Evolutionary conservation across 2,113 vertebrate species (phyloP).

Genomic region (Heloderma charlesbogerti): DNA sequence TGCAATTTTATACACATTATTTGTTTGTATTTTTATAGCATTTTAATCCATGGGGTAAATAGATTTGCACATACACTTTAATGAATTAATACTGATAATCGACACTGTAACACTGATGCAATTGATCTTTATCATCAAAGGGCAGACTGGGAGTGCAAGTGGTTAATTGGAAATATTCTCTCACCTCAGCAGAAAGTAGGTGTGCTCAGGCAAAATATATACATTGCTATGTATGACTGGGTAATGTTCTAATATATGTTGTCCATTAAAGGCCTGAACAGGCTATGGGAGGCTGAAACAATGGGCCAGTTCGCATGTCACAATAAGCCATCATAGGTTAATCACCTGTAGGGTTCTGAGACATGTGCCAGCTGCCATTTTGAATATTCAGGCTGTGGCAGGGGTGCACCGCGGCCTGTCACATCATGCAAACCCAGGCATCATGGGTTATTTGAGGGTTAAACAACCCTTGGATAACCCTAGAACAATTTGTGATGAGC

Average conservation of each 20-base stretch:
- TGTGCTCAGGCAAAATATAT: fast-evolving
- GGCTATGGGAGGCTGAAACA: not conserved
- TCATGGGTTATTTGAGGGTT: no score
- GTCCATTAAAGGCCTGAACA: not conserved
- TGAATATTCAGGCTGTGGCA: no score
- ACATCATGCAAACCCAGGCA: no score
- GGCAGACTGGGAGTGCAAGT: slow-evolving; percentile 3
- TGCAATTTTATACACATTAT: not conserved
- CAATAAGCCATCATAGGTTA: no score
- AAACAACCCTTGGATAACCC: no score
- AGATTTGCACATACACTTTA: not conserved
- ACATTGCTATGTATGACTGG: not conserved
- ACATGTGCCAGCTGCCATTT: no score
- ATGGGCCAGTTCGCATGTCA: no score
- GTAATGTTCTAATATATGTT: not conserved
- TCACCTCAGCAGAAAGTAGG: not conserved
- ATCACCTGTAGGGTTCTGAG: no score
- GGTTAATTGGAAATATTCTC: not conserved
- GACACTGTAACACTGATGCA: not conserved
- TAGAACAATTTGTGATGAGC: no score
- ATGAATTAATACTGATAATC: not conserved
- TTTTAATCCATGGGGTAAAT: not conserved
- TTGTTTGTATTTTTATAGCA: not conserved
- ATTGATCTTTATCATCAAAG: not conserved
- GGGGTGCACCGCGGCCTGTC: no score